Conservation (phyloP, 2,888 invertebrate species). For the Lysandra coridon region DNA sequence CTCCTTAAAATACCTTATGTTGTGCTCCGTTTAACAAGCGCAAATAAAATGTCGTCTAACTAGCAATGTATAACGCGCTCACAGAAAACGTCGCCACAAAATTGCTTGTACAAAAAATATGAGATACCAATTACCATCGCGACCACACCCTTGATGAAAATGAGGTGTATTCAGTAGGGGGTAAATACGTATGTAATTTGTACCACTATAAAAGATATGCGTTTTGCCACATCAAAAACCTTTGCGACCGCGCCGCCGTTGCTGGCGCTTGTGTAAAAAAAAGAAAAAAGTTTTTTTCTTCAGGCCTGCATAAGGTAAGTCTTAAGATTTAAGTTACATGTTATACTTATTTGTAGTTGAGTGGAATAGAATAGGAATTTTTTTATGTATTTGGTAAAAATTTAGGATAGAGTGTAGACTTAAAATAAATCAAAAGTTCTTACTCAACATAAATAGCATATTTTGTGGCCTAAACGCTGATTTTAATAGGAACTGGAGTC, state of each 20-base stretch:
- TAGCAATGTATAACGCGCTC: constrained; percentile 41
- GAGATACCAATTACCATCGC: constrained; percentile 64
- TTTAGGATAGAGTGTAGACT: too few species aligned
- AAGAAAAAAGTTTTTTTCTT: constrained; percentile 36
- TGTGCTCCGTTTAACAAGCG: too few species aligned
- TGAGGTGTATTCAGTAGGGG: constrained; percentile 75
- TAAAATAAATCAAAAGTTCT: too few species aligned
- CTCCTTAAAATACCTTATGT: too few species aligned
- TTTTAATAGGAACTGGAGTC: too few species aligned
- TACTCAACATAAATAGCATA: too few species aligned
- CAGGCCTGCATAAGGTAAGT: constrained; percentile 42
- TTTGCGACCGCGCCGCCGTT: constrained; percentile 51
- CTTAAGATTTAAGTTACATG: too few species aligned
- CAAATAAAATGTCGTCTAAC: neutral
- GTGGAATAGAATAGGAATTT: too few species aligned
- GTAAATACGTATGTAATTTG: constrained; percentile 66
- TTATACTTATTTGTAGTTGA: too few species aligned
- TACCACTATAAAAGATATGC: constrained; percentile 63
- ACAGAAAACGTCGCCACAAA: constrained; percentile 35
- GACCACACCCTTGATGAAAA: constrained; percentile 65
- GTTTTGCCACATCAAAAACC: constrained; percentile 45
- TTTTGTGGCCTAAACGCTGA: too few species aligned
- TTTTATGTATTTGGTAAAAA: too few species aligned
- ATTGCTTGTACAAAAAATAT: constrained; percentile 39
- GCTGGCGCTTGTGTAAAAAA: constrained; percentile 51